Conservation (phyloP, 1,140 invertebrate genomes). For the Pentalonia nigronervosa region DNA sequence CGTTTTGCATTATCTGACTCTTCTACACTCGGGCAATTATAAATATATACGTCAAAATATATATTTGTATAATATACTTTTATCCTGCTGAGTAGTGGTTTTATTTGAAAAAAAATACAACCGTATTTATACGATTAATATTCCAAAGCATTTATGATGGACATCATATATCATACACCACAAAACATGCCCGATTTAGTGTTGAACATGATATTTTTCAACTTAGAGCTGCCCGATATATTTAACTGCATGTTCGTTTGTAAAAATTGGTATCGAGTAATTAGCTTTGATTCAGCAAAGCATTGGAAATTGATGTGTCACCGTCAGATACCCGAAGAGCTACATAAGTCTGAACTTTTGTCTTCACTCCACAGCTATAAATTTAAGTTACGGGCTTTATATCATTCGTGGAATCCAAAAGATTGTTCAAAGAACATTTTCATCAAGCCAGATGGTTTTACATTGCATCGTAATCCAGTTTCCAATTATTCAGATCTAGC, state of each 20-base stretch:
- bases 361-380: conserved; percentile 90
- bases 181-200: conserved; percentile 75
- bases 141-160: no score
- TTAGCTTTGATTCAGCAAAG: conserved; percentile 94
- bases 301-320: conserved; percentile 93
- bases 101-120: no score
- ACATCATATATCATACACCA: not conserved
- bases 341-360: conserved; percentile 90
- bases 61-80: no score
- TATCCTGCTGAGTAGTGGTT: no score
- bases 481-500: conserved; percentile 98
- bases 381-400: conserved; percentile 91
- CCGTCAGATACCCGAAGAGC: conserved; percentile 86
- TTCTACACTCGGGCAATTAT: no score
- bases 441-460: conserved; percentile 96
- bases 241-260: conserved; percentile 91
- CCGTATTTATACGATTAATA: no score
- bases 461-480: conserved; percentile 94
- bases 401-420: conserved; percentile 96
- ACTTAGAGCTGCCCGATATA: conserved; percentile 85
- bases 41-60: no score
- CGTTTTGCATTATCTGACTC: no score
- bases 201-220: conserved; percentile 94
- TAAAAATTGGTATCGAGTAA: conserved; percentile 88
- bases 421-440: conserved; percentile 97